phyloP scores from a whole-genome alignment of 2,888 invertebrate species.

The Lissonota sp. region DNA sequence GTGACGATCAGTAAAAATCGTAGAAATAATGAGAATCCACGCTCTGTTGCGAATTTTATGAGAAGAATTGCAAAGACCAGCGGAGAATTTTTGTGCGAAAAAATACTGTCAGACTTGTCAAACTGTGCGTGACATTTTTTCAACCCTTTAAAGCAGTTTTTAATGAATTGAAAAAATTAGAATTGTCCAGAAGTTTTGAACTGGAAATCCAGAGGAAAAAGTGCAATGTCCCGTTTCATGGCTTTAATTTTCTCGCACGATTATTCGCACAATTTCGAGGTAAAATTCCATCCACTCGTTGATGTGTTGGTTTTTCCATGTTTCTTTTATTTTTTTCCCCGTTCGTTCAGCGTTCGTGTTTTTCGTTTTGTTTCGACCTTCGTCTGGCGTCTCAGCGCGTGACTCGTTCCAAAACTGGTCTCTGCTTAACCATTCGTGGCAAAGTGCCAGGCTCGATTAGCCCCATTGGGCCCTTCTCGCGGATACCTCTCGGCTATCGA shows the following conservation, averaged over 20 bases:
- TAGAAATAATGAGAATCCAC: too few relatives aligned
- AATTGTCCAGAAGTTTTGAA: not conserved
- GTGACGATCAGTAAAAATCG: too few relatives aligned
- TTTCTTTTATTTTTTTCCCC: not conserved
- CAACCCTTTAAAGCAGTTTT: too few relatives aligned
- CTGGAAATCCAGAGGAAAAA: too few relatives aligned
- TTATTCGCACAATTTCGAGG: not conserved
- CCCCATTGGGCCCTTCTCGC: constrained; percentile 22
- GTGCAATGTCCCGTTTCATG: too few relatives aligned
- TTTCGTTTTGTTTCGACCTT: not conserved
- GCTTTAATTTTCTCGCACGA: not conserved
- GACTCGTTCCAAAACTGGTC: constrained; percentile 22
- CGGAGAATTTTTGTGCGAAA: too few relatives aligned
- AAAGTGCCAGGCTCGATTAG: constrained; percentile 59
- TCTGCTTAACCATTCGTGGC: constrained; percentile 53
- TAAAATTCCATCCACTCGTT: not conserved
- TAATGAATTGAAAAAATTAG: too few relatives aligned
- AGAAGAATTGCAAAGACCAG: too few relatives aligned
- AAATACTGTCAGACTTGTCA: too few relatives aligned
- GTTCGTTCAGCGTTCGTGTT: constrained; percentile 21
- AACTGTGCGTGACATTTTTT: too few relatives aligned
- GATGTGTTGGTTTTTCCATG: not conserved
- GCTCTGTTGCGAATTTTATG: too few relatives aligned
- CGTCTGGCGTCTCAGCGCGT: not conserved
- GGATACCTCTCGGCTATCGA: constrained; percentile 28